Evolutionary conservation across 2,113 vertebrate genomes (phyloP), one percentile per base, ranked within the genome.

Genomic region (Peromyscus polionotus): DNA sequence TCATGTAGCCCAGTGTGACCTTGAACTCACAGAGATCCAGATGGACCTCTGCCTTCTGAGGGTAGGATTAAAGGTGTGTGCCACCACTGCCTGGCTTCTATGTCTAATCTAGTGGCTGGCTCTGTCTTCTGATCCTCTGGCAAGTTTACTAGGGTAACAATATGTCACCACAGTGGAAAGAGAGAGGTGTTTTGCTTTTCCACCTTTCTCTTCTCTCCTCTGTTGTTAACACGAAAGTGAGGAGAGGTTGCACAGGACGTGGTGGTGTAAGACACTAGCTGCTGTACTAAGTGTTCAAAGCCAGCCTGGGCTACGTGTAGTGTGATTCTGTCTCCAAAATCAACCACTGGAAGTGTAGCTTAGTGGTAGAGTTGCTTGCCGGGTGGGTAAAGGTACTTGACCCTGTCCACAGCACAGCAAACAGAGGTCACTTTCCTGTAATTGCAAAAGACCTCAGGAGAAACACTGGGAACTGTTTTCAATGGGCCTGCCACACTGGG

Each of bases 391-490:
- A 59, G 48, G 51, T 28, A 14, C 12, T 26, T 51, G 48, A 6
- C 26, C 39, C 14, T 24, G 57, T 39, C 48, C 14, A 11, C 20
- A 16, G 16, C 13, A n/a, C 22, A 67, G 11, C 65, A 57, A 26
- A 57, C 9, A 70, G 28, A 87, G 20, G n/a, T 28, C 51, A 45
- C 61, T 77, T 65, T 79, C 33, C 24, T 91, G 24, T 77, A 13
- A 31, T 72, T 19, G 72, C 73, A 75, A 97, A 95, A 95, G 17
- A 45, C 26, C 36, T 83, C 48, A 70, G 48, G 19, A 85, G 73
- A 96, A 95, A 84, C 26, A 73, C 20, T 75, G 42, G 20, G 39
- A 36, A 76, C 16, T 39, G 11, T 94, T 63, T 73, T 93, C 51
- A 70, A 0, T 59, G 86, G 28, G 33, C 10, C 22, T 70, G 8